Evolutionary conservation across 1,140 invertebrate genomes (phyloP), one percentile per base, ranked within the genome.

Genomic region (Drosophila willistoni): DNA sequence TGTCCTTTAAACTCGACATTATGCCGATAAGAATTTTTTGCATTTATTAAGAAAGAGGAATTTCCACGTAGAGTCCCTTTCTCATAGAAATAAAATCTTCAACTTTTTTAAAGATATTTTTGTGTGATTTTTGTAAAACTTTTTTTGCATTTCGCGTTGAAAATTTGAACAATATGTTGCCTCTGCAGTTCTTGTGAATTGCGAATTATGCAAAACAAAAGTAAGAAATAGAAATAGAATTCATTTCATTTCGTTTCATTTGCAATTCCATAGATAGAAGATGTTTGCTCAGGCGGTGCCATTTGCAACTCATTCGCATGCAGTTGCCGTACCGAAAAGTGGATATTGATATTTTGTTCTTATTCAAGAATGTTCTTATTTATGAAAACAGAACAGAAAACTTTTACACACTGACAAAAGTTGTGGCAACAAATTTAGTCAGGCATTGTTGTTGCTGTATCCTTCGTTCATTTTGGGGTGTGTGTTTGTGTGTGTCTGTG

Each of bases 331-430:
- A 34, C 51, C 64, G 64, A 68, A 89, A 89, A 89, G 85, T 89
- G 85, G 85, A 89, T 90, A 89, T 89, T 89, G 85, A 89, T 89
- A 89, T 89, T 89, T 89, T 90, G 85, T 90, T 68, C 81, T 89
- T 85, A 81, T 12, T 22, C 9, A 51, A 19, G 90, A 90, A 90
- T 90, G 85, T 85, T 70, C 85, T 89, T 89, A 89, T 90, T 90
- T 89, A 89, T 89, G 22, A 4, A 7, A 56, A n/a, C n/a, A n/a
- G n/a, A 25, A 55, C 19, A 65, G 33, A 55, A 69, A 62, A 22
- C 17, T 19, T 51, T 22, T 51, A 51, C 14, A 55, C 29, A 29
- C 29, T 6, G 6, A 4, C 2, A 51, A 47, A 12, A 56, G 29
- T 84, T 89, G 84, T 89, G 84, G 84, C 84, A 83, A 89, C n/a